Evolutionary conservation across 2,113 vertebrate species (phyloP).

Genomic region (Catharus fuscescens): DNA sequence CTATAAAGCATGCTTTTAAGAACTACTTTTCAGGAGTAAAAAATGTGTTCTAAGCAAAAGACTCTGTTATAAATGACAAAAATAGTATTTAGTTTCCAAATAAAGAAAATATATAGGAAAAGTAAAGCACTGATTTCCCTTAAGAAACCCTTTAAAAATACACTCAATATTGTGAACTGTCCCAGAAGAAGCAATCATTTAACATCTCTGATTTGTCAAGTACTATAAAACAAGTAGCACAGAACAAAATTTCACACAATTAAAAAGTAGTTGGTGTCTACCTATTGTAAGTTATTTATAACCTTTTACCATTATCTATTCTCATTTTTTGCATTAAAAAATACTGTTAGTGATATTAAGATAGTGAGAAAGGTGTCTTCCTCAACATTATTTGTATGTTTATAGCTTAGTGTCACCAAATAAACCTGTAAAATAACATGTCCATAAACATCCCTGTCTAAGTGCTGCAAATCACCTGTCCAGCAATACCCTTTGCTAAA

Average conservation of each 20-base stretch:
- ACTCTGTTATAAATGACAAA: background rate
- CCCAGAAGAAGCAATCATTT: background rate
- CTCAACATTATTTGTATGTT: background rate
- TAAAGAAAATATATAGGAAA: background rate
- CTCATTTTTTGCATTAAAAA: background rate
- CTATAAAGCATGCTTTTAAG: background rate
- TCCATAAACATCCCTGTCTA: background rate
- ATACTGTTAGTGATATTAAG: background rate
- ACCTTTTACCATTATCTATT: background rate
- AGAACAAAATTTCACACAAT: background rate
- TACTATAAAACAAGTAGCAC: background rate
- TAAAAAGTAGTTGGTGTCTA: background rate
- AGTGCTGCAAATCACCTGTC: background rate
- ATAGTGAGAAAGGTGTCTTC: background rate
- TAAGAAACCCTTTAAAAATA: background rate
- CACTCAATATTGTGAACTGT: background rate
- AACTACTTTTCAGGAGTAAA: conserved; percentile 62
- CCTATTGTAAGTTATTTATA: background rate
- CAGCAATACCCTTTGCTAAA: background rate
- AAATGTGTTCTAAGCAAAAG: background rate
- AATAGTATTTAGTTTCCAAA: background rate
- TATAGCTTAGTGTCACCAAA: background rate
- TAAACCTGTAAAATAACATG: background rate
- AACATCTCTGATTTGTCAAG: background rate
- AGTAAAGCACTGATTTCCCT: background rate